phyloP scores from a whole-genome alignment of 2,113 vertebrate species.

The Poeciliopsis prolifica region DNA sequence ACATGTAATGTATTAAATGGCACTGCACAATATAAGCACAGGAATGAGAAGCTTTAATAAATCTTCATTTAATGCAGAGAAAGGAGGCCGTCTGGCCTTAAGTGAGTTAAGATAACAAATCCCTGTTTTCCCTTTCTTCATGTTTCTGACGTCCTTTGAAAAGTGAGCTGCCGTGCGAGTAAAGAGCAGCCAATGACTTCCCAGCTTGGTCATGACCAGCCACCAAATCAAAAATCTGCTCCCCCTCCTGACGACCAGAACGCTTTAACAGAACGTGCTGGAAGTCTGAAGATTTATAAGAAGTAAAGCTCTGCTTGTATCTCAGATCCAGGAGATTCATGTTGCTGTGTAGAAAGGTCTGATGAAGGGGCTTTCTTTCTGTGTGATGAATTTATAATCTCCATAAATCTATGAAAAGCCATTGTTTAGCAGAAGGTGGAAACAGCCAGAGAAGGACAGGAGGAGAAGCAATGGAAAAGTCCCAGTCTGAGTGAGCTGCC shows the following conservation, averaged over 20 bases:
- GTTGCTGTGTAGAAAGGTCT: conserved; percentile 26
- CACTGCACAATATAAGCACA: conserved; percentile 24
- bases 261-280: conserved; percentile 43
- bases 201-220: conserved; percentile 46
- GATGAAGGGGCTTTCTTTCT: conserved; percentile 34
- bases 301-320: conserved; percentile 52
- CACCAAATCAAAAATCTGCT: conserved; percentile 49
- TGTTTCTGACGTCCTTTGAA: conserved; percentile 40
- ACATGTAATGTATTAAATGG: no score
- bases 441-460: background rate
- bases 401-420: conserved; percentile 53
- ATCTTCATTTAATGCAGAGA: conserved; percentile 51
- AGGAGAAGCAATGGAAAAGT: conserved; percentile 1
- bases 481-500: conserved; percentile 11
- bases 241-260: conserved; percentile 17
- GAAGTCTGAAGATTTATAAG: conserved; percentile 51
- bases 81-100: conserved; percentile 38
- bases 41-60: conserved; percentile 48
- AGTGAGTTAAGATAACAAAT: conserved; percentile 76
- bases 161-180: conserved; percentile 60
- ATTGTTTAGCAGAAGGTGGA: conserved; percentile 35
- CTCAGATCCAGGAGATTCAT: conserved; percentile 51
- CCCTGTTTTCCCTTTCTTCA: conserved; percentile 43
- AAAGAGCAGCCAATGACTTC: conserved; percentile 51
- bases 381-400: conserved; percentile 61